Percentiles rank a stretch among this genome's conserved stretches.
These are phyloP conservation scores for Zoanthus solanderi DNA, from an alignment of 92 coral and sea anemone species.

Conservation along the genomic window DNA sequence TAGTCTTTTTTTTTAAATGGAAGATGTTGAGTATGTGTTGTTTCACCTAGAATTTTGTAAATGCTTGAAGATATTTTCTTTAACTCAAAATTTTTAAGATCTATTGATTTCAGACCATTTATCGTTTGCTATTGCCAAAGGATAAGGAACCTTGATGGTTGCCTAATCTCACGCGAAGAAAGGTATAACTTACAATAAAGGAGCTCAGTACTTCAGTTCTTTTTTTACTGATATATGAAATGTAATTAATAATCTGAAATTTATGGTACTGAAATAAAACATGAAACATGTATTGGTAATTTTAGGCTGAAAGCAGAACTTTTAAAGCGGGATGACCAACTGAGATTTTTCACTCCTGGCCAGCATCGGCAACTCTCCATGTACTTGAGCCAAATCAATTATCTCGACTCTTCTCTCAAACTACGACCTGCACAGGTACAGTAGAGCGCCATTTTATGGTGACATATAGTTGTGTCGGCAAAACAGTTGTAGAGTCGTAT, in stretches of 20 bases:
- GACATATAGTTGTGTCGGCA: not conserved
- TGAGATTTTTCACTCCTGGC: constrained; percentile 77
- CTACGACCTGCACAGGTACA: not conserved
- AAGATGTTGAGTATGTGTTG: not conserved
- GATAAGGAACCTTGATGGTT: constrained; percentile 79
- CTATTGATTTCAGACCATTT: constrained; percentile 81
- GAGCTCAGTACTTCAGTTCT: not conserved
- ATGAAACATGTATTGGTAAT: not conserved
- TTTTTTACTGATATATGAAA: too few relatives aligned
- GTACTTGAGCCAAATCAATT: constrained; percentile 61
- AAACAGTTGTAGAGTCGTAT: not conserved
- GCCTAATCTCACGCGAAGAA: constrained; percentile 68
- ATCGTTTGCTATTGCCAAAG: constrained; percentile 69
- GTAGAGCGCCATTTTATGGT: not conserved
- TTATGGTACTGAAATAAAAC: too few relatives aligned
- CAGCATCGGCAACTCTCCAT: constrained; percentile 79
- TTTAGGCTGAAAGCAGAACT: constrained; percentile 65
- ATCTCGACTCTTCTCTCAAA: constrained; percentile 17
- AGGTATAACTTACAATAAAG: constrained; percentile 57
- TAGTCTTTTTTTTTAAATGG: not conserved
- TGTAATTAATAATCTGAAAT: too few relatives aligned
- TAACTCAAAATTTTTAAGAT: constrained; percentile 53
- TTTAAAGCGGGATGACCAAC: constrained; percentile 63
- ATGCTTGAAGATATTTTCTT: not conserved
- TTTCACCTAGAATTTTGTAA: not conserved